Conservation (phyloP, 2,113 vertebrate genomes). For the Fregata magnificens region DNA sequence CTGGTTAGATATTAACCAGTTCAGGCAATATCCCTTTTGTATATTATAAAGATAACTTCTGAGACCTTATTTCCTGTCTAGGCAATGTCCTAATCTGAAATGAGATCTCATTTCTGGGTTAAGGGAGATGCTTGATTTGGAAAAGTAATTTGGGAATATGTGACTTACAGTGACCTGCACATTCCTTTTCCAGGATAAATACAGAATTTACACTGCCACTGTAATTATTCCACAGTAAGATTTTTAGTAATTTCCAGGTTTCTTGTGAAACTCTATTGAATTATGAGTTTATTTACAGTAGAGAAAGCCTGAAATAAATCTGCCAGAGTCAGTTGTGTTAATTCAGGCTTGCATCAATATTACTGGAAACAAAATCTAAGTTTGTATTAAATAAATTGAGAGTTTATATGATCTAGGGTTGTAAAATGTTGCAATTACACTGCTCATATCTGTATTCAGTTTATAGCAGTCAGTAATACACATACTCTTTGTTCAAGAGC, state of each 20-base stretch:
- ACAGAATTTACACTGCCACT: not conserved
- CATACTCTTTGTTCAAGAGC: not conserved
- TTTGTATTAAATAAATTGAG: not conserved
- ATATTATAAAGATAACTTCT: slow-evolving; percentile 10
- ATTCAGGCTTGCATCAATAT: not conserved
- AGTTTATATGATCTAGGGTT: not conserved
- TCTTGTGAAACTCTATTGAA: not conserved
- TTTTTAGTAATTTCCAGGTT: not conserved
- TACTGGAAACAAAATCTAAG: not conserved
- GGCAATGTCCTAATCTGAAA: slow-evolving; percentile 41
- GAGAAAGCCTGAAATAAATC: not conserved
- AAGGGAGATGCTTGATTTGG: not conserved
- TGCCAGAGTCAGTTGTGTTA: not conserved
- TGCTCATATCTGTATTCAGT: not conserved
- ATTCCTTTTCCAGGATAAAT: not conserved
- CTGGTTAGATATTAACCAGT: not conserved
- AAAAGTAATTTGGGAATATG: slow-evolving; percentile 10
- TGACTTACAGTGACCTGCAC: not conserved
- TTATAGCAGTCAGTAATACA: not conserved
- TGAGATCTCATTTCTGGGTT: slow-evolving; percentile 18
- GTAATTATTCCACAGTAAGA: not conserved
- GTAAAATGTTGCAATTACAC: not conserved
- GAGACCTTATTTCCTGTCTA: slow-evolving; percentile 33
- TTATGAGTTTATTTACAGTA: not conserved
- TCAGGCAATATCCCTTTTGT: slow-evolving; percentile 6